phyloP scores from a whole-genome alignment of 2,888 invertebrate genomes.

The Mellilla xanthometata region DNA sequence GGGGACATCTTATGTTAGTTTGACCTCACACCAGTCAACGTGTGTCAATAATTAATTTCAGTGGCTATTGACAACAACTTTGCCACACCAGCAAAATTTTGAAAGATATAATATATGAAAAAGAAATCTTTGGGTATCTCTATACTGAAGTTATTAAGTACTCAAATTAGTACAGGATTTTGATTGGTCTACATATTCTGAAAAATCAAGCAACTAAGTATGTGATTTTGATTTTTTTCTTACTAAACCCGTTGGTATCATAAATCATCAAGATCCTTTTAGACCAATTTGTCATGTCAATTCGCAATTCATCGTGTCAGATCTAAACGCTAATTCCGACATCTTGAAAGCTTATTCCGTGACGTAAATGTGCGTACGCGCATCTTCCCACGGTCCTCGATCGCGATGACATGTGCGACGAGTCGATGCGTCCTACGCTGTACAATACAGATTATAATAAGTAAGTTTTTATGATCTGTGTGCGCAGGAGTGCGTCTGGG shows the following conservation, averaged over 20 bases:
- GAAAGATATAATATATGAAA: no score
- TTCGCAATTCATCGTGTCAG: background rate
- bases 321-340: slow-evolving; percentile 3
- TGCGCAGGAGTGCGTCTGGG: slow-evolving; percentile 22
- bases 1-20: no score
- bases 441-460: background rate
- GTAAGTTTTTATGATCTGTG: background rate
- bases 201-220: no score
- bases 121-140: no score
- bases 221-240: no score
- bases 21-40: no score
- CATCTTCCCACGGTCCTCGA: slow-evolving; percentile 51
- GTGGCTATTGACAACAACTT: no score
- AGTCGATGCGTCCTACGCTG: slow-evolving; percentile 14
- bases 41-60: no score
- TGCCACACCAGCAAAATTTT: no score
- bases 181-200: no score
- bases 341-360: slow-evolving; percentile 18
- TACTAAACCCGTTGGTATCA: background rate
- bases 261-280: background rate
- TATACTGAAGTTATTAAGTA: no score
- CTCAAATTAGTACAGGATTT: no score
- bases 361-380: slow-evolving; percentile 8
- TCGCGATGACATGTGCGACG: slow-evolving; percentile 43
- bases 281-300: background rate